phyloP scores from a whole-genome alignment of 2,888 invertebrate genomes.

The Nomada lathburiana region DNA sequence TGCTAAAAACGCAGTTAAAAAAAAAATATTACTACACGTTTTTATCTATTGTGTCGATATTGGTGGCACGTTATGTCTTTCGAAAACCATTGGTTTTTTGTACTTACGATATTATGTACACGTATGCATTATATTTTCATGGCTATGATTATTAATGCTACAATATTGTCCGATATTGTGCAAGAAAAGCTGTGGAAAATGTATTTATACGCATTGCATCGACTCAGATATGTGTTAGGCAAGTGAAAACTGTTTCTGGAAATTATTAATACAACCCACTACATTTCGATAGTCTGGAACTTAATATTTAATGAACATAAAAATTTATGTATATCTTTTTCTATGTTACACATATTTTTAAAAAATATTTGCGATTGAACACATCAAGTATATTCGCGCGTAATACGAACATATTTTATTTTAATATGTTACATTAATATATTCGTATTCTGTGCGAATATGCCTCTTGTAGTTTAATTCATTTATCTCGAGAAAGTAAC shows the following conservation, averaged over 20 bases:
- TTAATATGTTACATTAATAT: conserved; percentile 5
- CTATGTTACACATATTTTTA: neutral
- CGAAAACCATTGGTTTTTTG: conserved; percentile 47
- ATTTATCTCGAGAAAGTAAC: conserved; percentile 4
- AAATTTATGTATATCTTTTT: neutral
- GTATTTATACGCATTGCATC: neutral
- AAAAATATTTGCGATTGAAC: conserved; percentile 26
- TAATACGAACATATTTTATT: conserved; percentile 42
- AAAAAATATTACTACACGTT: conserved; percentile 10
- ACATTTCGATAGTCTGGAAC: conserved; percentile 4
- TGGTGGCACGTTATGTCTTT: conserved; percentile 17
- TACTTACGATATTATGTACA: conserved; percentile 12
- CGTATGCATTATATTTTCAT: conserved; percentile 4
- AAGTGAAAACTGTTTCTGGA: conserved; percentile 19
- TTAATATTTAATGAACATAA: conserved; percentile 2
- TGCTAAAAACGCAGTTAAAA: conserved; percentile 22
- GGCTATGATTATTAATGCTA: conserved; percentile 12
- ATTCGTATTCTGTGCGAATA: conserved; percentile 32
- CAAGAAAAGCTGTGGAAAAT: conserved; percentile 6
- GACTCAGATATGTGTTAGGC: neutral
- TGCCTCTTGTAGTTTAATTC: conserved; percentile 42
- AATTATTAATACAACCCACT: conserved; percentile 19
- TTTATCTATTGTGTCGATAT: conserved; percentile 19
- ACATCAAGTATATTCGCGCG: conserved; percentile 7
- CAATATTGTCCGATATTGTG: conserved; percentile 12